Base-by-base conservation (phyloP, 2,888 invertebrate genomes). In the Dione vanillae region DNA sequence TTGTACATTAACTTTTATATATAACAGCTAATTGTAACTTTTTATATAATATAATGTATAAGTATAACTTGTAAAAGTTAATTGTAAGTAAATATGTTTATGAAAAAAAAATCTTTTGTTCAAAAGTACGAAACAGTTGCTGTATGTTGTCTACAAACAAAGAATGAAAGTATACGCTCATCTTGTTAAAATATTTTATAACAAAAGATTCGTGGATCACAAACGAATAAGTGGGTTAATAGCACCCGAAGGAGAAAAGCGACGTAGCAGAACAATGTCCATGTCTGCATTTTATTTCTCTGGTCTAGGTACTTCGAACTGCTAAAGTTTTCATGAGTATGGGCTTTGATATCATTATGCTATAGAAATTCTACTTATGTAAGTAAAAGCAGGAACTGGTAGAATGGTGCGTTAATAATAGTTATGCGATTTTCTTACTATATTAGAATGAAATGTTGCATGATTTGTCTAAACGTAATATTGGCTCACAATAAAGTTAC, bases 211-310 rank as follows among this genome's bases (percentile, higher is more conserved):
- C 65, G 14, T 37, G 65, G 14, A 40, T 64, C 65, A 62, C 45
- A 61, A 61, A 59, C 52, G 27, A 58, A 51, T 66, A 87, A 85
- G 80, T 87, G 80, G 90, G 90, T 89, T 88, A 89, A 89, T 84
- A 81, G 85, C 79, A 82, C 85, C 83, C 84, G 66, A 74, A 78
- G 72, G 73, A 69, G 72, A 49, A 68, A 67, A 65, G 52, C 37
- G 51, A 43, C 62, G 35, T 51, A 65, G 70, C 59, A n/a, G 40
- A 49, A 68, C 51, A 74, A 73, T 65, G 70, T 70, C 64, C 69
- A 71, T 65, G 67, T 54, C 61, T 58, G 72, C 71, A 69, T 72
- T 75, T 70, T 70, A 71, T 75, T 72, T 72, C 69, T 69, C 65
- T 54, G 65, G 56, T n/a, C 56, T 51, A 45, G 19, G 27, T 58